phyloP scores from a whole-genome alignment of 1,140 invertebrate species.

The Drosophila setifemur region DNA sequence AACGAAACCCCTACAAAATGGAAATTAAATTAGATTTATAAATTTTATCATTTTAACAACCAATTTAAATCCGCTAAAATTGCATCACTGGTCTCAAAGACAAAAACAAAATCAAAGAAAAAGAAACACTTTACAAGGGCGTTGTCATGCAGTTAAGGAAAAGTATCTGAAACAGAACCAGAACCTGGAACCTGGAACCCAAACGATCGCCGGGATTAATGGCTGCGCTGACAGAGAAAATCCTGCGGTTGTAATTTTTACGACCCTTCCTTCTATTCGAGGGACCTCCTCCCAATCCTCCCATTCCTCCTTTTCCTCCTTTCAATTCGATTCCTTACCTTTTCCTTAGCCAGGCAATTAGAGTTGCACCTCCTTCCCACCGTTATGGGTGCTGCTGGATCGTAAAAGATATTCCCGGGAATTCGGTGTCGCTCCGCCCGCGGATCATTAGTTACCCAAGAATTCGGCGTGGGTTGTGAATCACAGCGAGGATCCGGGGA shows the following conservation, averaged over 20 bases:
- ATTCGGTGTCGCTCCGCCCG: slow-evolving; percentile 29
- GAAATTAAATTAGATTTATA: too few relatives aligned
- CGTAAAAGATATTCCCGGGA: slow-evolving; percentile 67
- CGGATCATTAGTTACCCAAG: slow-evolving; percentile 55
- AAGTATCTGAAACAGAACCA: slow-evolving; percentile 14
- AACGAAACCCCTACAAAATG: too few relatives aligned
- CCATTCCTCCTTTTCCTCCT: neutral
- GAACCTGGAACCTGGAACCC: slow-evolving; percentile 19
- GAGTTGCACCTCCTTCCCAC: slow-evolving; percentile 53
- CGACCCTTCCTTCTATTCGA: slow-evolving; percentile 40
- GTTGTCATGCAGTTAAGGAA: slow-evolving; percentile 61
- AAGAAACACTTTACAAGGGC: slow-evolving; percentile 56
- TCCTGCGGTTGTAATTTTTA: slow-evolving; percentile 78
- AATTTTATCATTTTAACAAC: neutral
- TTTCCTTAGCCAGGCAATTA: slow-evolving; percentile 53
- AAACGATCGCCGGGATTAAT: slow-evolving; percentile 54
- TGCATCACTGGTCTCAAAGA: slow-evolving; percentile 25
- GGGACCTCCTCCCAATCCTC: too few relatives aligned
- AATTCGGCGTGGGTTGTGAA: slow-evolving; percentile 49
- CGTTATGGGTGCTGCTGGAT: slow-evolving; percentile 37
- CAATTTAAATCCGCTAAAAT: neutral
- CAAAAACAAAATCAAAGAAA: slow-evolving; percentile 23
- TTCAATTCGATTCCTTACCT: too few relatives aligned
- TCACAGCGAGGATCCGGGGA: slow-evolving; percentile 27
- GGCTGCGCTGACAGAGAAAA: slow-evolving; percentile 72